Base-by-base conservation (phyloP, 2,888 invertebrate genomes). In the Bembecia ichneumoniformis region DNA sequence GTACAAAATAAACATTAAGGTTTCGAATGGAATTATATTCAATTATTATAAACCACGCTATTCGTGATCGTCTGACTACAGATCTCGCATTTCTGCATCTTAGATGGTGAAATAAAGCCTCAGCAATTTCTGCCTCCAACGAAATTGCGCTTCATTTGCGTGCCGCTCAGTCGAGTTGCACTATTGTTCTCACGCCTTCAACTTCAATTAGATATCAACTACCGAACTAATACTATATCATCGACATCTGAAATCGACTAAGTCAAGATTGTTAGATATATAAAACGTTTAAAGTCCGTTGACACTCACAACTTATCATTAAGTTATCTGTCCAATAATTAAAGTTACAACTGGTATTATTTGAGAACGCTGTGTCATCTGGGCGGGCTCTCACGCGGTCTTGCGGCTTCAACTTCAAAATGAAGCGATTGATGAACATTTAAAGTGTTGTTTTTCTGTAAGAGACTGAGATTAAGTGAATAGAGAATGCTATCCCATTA, bases 91-190 rank as follows among this genome's bases (percentile, higher is more conserved):
- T 28, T 28, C 28, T 48, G 17, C 40, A 10, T 16, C 46, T 28
- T 45, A 36, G 49, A 35, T 46, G 59, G 68, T 66, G 63, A 64
- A 59, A 47, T 68, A 69, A 68, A 74, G 69, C 61, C 63, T 60
- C 71, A 71, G 60, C 71, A 76, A 74, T 73, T 68, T 66, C 60
- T 58, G 63, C 66, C 67, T 67, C 64, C 54, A 66, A 71, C 68
- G 67, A 79, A 78, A 81, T 79, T 80, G 77, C 77, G 72, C 78
- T 81, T 80, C 76, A 81, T 82, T 80, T 79, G 74, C 76, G 69
- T 77, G 73, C 67, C 53, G 52, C 50, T 62, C 73, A 68, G 64
- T 71, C 62, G 40, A 71, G 62, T 62, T 43, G 28, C 52, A 48
- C 55, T 57, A 58, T 61, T 59, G 69, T 80, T 81, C 80, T 77